Percentiles rank a stretch among this genome's conserved stretches.
Evolutionary conservation across 2,113 vertebrate genomes (phyloP).

Genomic region (Aleadryas rufinucha): DNA sequence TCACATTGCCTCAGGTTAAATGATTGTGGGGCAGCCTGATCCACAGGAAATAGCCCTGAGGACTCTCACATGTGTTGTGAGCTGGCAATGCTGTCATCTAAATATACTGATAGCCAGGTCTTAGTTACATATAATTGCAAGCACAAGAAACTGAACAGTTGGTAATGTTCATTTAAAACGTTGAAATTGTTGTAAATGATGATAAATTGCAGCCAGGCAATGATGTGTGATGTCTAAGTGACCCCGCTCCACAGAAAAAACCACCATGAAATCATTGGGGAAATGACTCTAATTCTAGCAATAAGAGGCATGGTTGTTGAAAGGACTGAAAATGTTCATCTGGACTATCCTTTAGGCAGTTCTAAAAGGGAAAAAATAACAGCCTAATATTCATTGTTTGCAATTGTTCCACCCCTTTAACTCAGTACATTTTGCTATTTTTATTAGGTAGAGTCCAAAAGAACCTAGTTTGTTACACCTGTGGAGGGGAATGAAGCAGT

Average conservation of each 20-base stretch:
- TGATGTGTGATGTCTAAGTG: neutral
- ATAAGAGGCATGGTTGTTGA: neutral
- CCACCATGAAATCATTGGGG: neutral
- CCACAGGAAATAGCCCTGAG: neutral
- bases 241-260: neutral
- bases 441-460: neutral
- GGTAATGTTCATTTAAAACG: constrained; percentile 4
- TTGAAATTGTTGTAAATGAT: neutral
- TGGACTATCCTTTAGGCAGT: neutral
- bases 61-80: accelerated
- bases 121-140: neutral
- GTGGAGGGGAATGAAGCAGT: neutral
- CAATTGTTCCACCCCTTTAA: neutral
- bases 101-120: neutral
- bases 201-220: neutral
- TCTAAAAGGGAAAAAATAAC: neutral
- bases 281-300: neutral
- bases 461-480: neutral
- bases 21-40: neutral
- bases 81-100: neutral
- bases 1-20: neutral
- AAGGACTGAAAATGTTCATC: neutral
- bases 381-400: neutral
- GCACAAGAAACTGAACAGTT: neutral
- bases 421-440: neutral